Percentiles rank a stretch among this genome's conserved stretches.
Evolutionary conservation across 2,113 vertebrate species (phyloP).

Genomic region (Macrotis lagotis): DNA sequence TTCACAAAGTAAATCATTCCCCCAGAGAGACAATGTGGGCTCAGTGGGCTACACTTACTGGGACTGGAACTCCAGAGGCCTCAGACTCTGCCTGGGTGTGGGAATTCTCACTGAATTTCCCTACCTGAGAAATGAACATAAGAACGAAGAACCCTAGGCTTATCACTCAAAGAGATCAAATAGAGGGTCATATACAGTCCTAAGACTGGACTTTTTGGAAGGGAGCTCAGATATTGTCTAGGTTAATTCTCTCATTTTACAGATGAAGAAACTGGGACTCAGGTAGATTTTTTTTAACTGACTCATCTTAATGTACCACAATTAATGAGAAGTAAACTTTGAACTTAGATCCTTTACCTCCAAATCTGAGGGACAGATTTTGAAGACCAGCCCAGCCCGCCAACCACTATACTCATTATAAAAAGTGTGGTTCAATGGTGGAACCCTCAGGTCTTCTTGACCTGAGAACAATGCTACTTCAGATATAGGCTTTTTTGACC

Average conservation of each 20-base stretch:
- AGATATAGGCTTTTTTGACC: not conserved
- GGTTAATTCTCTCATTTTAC: not conserved
- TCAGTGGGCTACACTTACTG: not conserved
- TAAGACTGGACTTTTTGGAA: not conserved
- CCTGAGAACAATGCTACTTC: not conserved
- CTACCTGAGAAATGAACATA: not conserved
- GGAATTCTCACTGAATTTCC: slow-evolving; percentile 41
- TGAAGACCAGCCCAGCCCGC: not conserved
- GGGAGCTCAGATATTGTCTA: not conserved
- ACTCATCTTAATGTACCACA: not conserved
- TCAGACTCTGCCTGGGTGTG: not conserved
- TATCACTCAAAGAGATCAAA: not conserved
- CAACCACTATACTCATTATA: not conserved
- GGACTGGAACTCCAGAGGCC: not conserved
- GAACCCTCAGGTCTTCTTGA: too few species aligned
- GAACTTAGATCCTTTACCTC: not conserved
- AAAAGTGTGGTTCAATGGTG: not conserved
- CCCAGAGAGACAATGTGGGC: not conserved
- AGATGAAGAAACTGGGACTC: not conserved
- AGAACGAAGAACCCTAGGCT: not conserved
- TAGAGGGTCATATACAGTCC: not conserved
- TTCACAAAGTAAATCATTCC: not conserved
- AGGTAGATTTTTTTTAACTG: not conserved
- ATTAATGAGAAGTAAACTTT: not conserved
- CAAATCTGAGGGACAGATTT: not conserved